These are phyloP conservation scores for Acanthornis magna DNA, from an alignment of 2,797 vertebrate genomes.

Conservation along the genomic window DNA sequence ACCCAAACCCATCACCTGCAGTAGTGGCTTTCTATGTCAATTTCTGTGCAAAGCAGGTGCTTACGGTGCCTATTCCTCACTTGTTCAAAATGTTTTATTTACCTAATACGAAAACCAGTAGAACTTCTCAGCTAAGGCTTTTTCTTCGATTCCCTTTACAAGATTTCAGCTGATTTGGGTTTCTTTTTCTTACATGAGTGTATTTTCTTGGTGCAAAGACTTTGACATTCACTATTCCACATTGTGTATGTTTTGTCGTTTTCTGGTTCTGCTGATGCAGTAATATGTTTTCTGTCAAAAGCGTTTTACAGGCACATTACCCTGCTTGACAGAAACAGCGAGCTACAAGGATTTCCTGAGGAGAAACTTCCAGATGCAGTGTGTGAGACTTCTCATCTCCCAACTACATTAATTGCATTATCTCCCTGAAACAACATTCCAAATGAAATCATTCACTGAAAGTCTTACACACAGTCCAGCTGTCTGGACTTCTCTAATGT, in stretches of 20 bases:
- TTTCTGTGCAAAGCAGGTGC: neutral
- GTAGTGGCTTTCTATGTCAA: neutral
- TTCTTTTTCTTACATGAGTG: neutral
- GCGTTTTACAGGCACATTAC: conserved; percentile 11
- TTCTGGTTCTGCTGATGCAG: conserved; percentile 42
- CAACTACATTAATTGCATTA: conserved; percentile 52
- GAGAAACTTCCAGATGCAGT: conserved; percentile 52
- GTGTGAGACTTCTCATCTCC: conserved; percentile 30
- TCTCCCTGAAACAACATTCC: conserved; percentile 44
- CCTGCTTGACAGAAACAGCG: conserved; percentile 31
- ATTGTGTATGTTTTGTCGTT: conserved; percentile 16
- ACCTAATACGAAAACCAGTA: neutral
- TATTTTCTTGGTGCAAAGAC: neutral
- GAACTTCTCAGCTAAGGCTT: neutral
- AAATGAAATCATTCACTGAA: conserved; percentile 59
- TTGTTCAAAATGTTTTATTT: neutral
- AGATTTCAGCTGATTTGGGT: neutral
- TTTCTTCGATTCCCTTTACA: neutral
- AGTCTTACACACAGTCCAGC: neutral
- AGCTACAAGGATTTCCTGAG: conserved; percentile 52
- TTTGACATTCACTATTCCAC: neutral
- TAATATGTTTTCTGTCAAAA: conserved; percentile 50
- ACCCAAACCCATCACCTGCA: neutral
- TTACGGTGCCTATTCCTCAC: neutral
- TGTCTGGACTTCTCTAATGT: conserved; percentile 20